Base-by-base conservation (phyloP, 2,113 vertebrate species). In the Puma concolor region DNA sequence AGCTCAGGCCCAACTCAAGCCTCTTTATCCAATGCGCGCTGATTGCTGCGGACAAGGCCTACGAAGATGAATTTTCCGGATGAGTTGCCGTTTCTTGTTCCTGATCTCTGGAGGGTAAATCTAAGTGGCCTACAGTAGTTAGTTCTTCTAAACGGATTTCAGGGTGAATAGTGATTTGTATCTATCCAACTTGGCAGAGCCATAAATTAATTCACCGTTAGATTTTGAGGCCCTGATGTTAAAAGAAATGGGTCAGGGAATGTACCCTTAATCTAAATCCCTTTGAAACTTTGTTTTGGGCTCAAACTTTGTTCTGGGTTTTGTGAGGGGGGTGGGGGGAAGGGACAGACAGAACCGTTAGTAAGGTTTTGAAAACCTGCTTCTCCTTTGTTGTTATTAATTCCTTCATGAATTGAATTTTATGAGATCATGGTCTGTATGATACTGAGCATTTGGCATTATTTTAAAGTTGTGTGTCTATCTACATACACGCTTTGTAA, bases 61-160 rank as follows among this genome's bases (percentile, higher is more conserved):
- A 4, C 29, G 54, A 64, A 93, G 96, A 63, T 69, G 71, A 14
- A 93, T 83, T 94, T 96, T 92, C 91, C 76, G 77, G 97, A 92
- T 19, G 57, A 90, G 64, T 93, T 95, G 38, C 41, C 81, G n/a
- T 92, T 71, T 92, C 87, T 97, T 94, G 36, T 87, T 87, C 80
- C 52, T 88, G n/a, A 10, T 80, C 90, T 76, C 92, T 79, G 36
- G 77, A 94, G 74, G 77, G 64, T 52, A 52, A 57, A 96, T 90
- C 21, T 50, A 93, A 64, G 79, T 79, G 31, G 29, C 36, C 69
- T 41, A 14, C 10, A 76, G 50, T 41, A 57, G 31, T 93, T 80
- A 81, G 72, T 84, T 81, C 64, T 93, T 69, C 86, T 79, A 88
- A 96, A 87, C 76, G 50, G 91, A 64, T 96, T 86, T 96, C 5